Conservation (phyloP, 1,140 invertebrate species). For the Latrodectus geometricus region DNA sequence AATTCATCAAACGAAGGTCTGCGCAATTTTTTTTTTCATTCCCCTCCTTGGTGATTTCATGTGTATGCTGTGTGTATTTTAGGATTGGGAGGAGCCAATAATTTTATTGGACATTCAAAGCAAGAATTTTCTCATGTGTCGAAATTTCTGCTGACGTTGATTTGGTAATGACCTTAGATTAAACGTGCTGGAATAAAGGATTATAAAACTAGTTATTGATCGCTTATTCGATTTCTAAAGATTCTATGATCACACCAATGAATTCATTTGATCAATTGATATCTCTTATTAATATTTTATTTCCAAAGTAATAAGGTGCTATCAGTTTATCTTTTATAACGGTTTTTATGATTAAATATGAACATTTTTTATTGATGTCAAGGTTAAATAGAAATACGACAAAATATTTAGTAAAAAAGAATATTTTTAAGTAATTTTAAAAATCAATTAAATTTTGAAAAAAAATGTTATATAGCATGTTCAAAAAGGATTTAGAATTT, state of each 20-base stretch:
- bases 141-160: constrained; percentile 17
- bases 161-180: constrained; percentile 33
- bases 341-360: no score
- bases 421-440: no score
- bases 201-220: constrained; percentile 19
- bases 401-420: no score
- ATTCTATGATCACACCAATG: not conserved
- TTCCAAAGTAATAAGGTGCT: not conserved
- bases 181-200: constrained; percentile 27
- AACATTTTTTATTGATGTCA: no score
- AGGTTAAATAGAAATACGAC: no score
- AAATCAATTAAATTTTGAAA: no score
- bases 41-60: constrained; percentile 28
- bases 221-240: constrained; percentile 12
- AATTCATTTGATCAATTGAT: not conserved
- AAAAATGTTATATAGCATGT: no score
- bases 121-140: constrained; percentile 37
- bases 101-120: constrained; percentile 40
- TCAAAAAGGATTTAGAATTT: no score
- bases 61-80: constrained; percentile 33
- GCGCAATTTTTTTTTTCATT: constrained; percentile 22
- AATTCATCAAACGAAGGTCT: constrained; percentile 24
- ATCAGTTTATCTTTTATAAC: not conserved
- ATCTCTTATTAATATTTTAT: not conserved
- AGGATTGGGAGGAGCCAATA: constrained; percentile 37